Base-by-base conservation (phyloP, 1,140 invertebrate genomes). In the Penaeus indicus region DNA sequence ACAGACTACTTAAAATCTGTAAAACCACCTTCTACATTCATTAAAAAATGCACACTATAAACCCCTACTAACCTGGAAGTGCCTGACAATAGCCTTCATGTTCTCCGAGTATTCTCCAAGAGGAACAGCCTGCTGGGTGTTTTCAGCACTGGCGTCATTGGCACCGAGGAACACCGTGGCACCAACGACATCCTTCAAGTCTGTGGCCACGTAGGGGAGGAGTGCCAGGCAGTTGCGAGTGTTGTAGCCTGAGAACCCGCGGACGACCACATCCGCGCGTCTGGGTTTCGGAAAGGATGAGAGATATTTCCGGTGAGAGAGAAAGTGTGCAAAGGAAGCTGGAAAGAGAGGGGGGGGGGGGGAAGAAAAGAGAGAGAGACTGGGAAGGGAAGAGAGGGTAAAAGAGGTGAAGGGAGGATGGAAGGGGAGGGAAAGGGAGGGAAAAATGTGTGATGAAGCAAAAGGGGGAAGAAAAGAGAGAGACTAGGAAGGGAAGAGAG, bases 171-270 rank as follows among this genome's bases (percentile, higher is more conserved):
- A 79, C 22, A 87, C n/a, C 13, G 75, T 80, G 19, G 85, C 85
- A 32, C 47, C 78, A 13, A 67, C 42, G 10, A 67, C 77, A 13
- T 67, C 77, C 47, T 81, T 87, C 1, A 87, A 60, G 19, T 87
- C 85, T 3, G 42, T 22, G 7, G 61, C 85, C 38, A 87, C 27
- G 18, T 87, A 42, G 11, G 85, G 85, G 32, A 87, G 47, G 18
- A 87, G 78, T 4, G 78, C 85, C n/a, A 21, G 32, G 77, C 27
- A 81, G 22, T 87, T 61, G 13, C 85, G 85, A 4, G 78, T 87
- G 62, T 81, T 87, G 42, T 87, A 87, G 38, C 85, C 85, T 11
- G 85, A 87, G 47, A 87, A 87, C 10, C 85, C 85, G 22, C 85
- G 60, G 18, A 47, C 78, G 3, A 87, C 78, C 2, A 87, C 42